These are phyloP conservation scores for Plebejus melissa DNA, from an alignment of 2,888 invertebrate species.

Conservation along the genomic window DNA sequence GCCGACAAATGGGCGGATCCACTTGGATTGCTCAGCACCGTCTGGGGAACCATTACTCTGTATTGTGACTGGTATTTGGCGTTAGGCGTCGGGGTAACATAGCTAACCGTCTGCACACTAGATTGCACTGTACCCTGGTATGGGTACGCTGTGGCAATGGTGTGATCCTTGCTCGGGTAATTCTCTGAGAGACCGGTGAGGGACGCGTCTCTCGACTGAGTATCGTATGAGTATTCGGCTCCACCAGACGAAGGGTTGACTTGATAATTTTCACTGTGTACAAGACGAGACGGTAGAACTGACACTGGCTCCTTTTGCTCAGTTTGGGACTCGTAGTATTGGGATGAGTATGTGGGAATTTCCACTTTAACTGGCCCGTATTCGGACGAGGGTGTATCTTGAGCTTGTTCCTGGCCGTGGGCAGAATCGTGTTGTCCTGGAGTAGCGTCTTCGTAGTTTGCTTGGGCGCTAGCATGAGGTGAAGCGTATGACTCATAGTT, in stretches of 20 bases:
- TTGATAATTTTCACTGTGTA: constrained; percentile 46
- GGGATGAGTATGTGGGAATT: constrained; percentile 37
- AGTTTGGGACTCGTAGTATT: constrained; percentile 48
- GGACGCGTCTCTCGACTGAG: constrained; percentile 47
- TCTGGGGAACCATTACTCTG: constrained; percentile 69
- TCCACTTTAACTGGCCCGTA: constrained; percentile 39
- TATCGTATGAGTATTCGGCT: constrained; percentile 54
- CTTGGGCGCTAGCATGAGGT: not conserved
- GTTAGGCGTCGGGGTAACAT: constrained; percentile 65
- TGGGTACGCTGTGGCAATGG: constrained; percentile 75
- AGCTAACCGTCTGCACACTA: constrained; percentile 60
- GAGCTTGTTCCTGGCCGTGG: constrained; percentile 34
- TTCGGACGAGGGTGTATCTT: constrained; percentile 38
- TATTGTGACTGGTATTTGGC: constrained; percentile 64
- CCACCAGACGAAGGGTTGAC: constrained; percentile 45
- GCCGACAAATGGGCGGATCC: constrained; percentile 50
- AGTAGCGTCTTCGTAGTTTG: constrained; percentile 31
- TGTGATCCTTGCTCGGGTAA: constrained; percentile 79
- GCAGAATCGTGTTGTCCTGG: constrained; percentile 44
- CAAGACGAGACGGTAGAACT: constrained; percentile 47
- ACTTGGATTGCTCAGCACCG: constrained; percentile 52
- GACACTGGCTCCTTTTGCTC: constrained; percentile 49
- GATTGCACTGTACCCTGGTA: constrained; percentile 47
- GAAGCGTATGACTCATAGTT: constrained; percentile 38
- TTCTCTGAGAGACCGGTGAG: constrained; percentile 73